Conservation (phyloP, 2,888 invertebrate genomes). For the Eupithecia insigniata region DNA sequence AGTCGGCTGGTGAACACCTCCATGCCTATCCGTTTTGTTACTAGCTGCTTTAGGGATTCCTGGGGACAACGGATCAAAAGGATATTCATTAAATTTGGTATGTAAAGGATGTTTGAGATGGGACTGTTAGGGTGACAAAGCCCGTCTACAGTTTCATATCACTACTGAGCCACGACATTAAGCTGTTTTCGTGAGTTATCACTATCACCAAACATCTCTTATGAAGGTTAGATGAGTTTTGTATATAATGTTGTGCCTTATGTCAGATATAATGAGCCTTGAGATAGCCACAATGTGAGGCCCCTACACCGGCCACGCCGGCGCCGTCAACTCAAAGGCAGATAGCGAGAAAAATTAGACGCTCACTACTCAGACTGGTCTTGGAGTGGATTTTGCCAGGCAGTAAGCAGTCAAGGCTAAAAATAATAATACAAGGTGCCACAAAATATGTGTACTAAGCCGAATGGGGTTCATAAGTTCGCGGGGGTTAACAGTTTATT, state of each 20-base stretch:
- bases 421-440: background rate
- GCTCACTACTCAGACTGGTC: background rate
- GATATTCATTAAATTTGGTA: background rate
- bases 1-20: constrained; percentile 95
- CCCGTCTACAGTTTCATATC: too few relatives aligned
- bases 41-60: constrained; percentile 88
- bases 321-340: too few relatives aligned
- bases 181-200: too few relatives aligned
- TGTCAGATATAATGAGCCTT: too few relatives aligned
- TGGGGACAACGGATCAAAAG: constrained; percentile 23
- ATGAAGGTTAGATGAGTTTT: too few relatives aligned
- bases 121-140: too few relatives aligned
- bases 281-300: too few relatives aligned
- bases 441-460: background rate
- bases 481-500: too few relatives aligned
- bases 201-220: too few relatives aligned
- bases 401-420: background rate
- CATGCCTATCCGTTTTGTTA: constrained; percentile 92
- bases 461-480: background rate
- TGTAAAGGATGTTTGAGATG: background rate
- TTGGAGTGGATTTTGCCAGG: background rate
- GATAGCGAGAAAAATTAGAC: background rate
- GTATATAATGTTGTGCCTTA: too few relatives aligned
- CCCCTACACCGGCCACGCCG: too few relatives aligned
- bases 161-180: too few relatives aligned